Base-by-base conservation (phyloP, 2,113 vertebrate genomes). In the Lasiurus borealis region DNA sequence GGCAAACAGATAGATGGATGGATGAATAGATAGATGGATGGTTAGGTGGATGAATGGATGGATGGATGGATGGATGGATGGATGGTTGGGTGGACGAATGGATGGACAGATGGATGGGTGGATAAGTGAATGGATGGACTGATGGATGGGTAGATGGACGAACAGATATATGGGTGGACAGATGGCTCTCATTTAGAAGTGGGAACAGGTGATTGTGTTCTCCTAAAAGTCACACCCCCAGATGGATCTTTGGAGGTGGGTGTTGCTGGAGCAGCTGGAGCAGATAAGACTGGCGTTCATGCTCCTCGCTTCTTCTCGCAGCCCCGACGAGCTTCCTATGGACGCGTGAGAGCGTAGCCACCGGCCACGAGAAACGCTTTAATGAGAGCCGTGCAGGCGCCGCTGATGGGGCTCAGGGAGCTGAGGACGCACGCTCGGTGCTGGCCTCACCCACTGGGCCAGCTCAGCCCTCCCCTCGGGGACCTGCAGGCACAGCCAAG, bases 321-420 rank as follows among this genome's bases (percentile, higher is more conserved):
- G 36, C 4, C 64, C 44, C 83, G 14, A 2, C 1, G 3, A 12
- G 57, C 81, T 57, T 68, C 34, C 0, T 2, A 16, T 18, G 78
- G 44, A 62, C 5, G 1, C 3, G 7, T 0, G 69, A 40, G 12
- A 13, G 3, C 0, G 19, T 31, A 8, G 15, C 71, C 48, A 6
- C 21, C 13, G 27, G 29, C 36, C n/a, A 16, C 3, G 4, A 40
- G 27, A 54, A 71, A 3, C 0, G 2, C 78, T 46, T 31, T 21
- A n/a, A 19, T 27, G 3, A 3, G 4, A 29, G 25, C 77, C 25
- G 44, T n/a, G 31, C 12, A 19, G 13, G 34, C 16, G 68, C 50
- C 7, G 8, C 1, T 36, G 80, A 54, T 36, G 0, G 0, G 86
- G 44, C 59, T 14, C 8, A 19, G 57, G 25, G 66, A 48, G 12